These are phyloP conservation scores for Drosophila eohydei DNA, from an alignment of 2,888 invertebrate genomes.

Conservation along the genomic window DNA sequence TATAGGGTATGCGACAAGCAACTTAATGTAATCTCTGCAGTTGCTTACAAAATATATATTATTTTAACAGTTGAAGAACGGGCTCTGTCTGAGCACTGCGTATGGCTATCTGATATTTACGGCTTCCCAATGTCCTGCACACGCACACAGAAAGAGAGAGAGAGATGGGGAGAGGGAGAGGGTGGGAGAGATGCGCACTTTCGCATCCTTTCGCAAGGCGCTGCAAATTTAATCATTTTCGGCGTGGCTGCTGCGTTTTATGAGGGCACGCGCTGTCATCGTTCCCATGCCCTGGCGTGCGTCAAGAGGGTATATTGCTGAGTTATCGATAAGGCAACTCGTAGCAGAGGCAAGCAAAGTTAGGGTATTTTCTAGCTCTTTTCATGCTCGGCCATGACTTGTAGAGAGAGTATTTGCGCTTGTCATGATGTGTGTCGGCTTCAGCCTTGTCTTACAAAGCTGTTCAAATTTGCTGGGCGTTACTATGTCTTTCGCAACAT, in stretches of 20 bases:
- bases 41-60: conserved; percentile 6
- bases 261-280: conserved; percentile 40
- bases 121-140: conserved; percentile 23
- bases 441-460: no score
- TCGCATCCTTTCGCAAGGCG: conserved; percentile 22
- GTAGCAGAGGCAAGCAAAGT: no score
- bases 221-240: conserved; percentile 65
- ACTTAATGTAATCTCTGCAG: conserved; percentile 13
- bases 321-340: neutral
- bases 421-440: no score
- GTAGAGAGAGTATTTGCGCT: neutral
- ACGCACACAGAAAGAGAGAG: neutral
- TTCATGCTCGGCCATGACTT: neutral
- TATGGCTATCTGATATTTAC: conserved; percentile 46
- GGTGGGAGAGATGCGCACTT: neutral
- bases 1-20: neutral
- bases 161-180: neutral
- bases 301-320: neutral
- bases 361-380: neutral
- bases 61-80: conserved; percentile 13
- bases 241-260: conserved; percentile 56
- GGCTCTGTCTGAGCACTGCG: conserved; percentile 23
- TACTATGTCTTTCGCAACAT: no score
- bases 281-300: neutral
- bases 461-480: no score